Evolutionary conservation across 2,888 invertebrate species (phyloP).

Genomic region (Craniophora ligustri): DNA sequence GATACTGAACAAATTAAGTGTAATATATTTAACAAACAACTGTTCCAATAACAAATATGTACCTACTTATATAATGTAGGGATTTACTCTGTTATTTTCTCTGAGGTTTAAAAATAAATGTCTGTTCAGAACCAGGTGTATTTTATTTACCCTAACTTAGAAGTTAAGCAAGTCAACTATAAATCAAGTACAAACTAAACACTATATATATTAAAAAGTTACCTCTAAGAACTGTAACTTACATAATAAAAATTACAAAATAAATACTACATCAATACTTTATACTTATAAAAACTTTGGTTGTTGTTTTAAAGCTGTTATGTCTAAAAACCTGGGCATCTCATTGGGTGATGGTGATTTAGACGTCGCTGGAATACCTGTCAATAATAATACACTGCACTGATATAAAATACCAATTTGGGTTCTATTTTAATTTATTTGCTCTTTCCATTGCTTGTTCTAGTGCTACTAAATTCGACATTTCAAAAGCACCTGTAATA

Average conservation of each 20-base stretch:
- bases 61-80: constrained; percentile 64
- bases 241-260: constrained; percentile 14
- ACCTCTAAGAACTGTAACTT: constrained; percentile 16
- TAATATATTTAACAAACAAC: constrained; percentile 53
- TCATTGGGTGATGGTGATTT: constrained; percentile 61
- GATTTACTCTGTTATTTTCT: constrained; percentile 82
- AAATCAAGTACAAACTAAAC: constrained; percentile 35
- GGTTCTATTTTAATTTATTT: too few relatives aligned
- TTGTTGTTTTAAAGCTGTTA: constrained; percentile 91
- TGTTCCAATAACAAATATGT: constrained; percentile 67
- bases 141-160: constrained; percentile 50
- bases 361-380: constrained; percentile 61
- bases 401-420: too few relatives aligned
- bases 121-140: constrained; percentile 75
- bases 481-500: too few relatives aligned
- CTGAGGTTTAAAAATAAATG: constrained; percentile 87
- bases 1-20: constrained; percentile 50
- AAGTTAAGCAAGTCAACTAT: constrained; percentile 20
- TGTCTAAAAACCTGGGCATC: constrained; percentile 90
- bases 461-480: too few relatives aligned
- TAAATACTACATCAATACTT: constrained; percentile 14
- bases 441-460: too few relatives aligned
- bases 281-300: constrained; percentile 88
- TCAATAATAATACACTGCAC: constrained; percentile 39
- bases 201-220: constrained; percentile 35